These are phyloP conservation scores for Belonocnema kinseyi DNA, from an alignment of 1,140 invertebrate species.

Conservation along the genomic window DNA sequence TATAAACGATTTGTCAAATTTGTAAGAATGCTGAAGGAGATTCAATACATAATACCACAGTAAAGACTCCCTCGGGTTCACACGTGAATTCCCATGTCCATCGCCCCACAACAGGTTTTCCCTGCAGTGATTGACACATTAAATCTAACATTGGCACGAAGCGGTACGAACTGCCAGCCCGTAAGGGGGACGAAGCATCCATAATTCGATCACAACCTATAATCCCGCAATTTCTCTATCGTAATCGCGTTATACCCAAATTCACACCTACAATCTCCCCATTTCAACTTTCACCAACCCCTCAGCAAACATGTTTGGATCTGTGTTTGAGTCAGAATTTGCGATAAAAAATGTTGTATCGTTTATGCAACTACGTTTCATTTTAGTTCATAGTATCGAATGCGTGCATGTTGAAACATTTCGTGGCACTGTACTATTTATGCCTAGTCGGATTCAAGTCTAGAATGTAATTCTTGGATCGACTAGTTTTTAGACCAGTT, in stretches of 20 bases:
- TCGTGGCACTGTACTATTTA: too few species aligned
- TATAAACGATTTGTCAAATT: neutral
- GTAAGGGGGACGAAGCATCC: slow-evolving; percentile 58
- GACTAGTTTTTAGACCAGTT: too few species aligned
- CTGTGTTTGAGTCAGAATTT: neutral
- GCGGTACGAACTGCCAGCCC: slow-evolving; percentile 56
- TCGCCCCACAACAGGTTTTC: slow-evolving; percentile 33
- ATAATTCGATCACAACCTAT: slow-evolving; percentile 74
- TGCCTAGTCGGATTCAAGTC: too few species aligned
- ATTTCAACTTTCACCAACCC: slow-evolving; percentile 10
- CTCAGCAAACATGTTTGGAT: neutral
- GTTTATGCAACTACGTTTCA: too few species aligned
- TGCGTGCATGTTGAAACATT: too few species aligned
- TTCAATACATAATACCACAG: slow-evolving; percentile 57
- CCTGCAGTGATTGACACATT: slow-evolving; percentile 72
- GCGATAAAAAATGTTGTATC: neutral
- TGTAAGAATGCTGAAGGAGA: slow-evolving; percentile 34
- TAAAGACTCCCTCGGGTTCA: slow-evolving; percentile 52
- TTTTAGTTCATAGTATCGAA: too few species aligned
- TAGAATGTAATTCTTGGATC: too few species aligned
- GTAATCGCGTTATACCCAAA: slow-evolving; percentile 70
- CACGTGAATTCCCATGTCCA: slow-evolving; percentile 38
- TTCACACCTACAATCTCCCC: slow-evolving; percentile 50
- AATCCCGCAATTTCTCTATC: slow-evolving; percentile 74
- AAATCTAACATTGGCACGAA: slow-evolving; percentile 64